Evolutionary conservation across 2,797 vertebrate species (phyloP), one percentile per base, ranked within the genome.

Genomic region (Danio tinwini): DNA sequence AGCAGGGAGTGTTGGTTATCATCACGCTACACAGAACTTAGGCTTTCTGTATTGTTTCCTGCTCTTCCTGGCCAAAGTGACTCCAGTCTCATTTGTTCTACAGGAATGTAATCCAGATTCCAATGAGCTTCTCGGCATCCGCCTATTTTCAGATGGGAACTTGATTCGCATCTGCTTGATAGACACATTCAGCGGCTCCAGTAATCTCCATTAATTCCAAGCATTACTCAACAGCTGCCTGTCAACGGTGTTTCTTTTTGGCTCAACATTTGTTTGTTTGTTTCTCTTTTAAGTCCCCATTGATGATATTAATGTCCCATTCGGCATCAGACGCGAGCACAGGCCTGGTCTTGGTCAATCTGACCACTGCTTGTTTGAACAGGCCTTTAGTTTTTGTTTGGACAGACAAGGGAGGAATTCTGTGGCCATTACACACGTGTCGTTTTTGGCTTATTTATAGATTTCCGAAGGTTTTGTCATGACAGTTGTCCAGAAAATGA

Each of bases 21-120:
- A 6, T 47, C 58, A 55, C 71, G 17, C 52, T 9, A 44, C 16
- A 39, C 50, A 82, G 37, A 65, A 73, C 13, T 72, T 37, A 29
- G 44, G 21, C 37, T 73, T 13, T 17, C 6, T 73, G 37, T 77
- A 73, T 81, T 71, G 53, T 73, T 77, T 82, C 59, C 81, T 68
- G 50, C 45, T 17, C 58, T 67, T 68, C 63, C 69, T 61, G 61
- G 68, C 14, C 50, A 45, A 6, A 19, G 3, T 21, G 39, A 70
- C 29, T 21, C 8, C 44, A 61, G 5, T 70, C 45, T 70, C 39
- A 13, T n/a, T 71, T 2, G 5, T 70, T 44, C 19, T 62, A 13
- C 10, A 29, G 14, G 56, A 62, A 53, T 29, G 10, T 17, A 21
- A 42, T 44, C 37, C 56, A 78, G 47, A 45, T 63, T 61, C 37